These are phyloP conservation scores for Elgaria multicarinata DNA, from an alignment of 2,113 vertebrate species.

Conservation along the genomic window DNA sequence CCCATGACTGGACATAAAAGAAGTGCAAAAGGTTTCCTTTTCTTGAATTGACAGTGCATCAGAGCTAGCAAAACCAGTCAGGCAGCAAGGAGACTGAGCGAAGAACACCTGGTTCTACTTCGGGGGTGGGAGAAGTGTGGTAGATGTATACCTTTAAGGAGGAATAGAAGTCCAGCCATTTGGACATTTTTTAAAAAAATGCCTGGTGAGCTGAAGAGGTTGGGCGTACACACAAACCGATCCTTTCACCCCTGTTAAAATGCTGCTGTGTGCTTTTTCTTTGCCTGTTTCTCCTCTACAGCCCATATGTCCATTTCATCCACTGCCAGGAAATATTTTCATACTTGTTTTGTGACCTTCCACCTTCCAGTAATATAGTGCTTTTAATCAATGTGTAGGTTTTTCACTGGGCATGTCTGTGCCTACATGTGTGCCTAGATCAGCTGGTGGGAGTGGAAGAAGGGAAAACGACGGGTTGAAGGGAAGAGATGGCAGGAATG, in stretches of 20 bases:
- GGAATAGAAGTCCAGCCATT: neutral
- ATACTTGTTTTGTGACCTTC: slow-evolving; percentile 22
- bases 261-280: slow-evolving; percentile 14
- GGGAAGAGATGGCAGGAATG: fast-evolving
- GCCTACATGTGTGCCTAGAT: neutral
- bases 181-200: slow-evolving; percentile 24
- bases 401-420: neutral
- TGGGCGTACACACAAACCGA: neutral
- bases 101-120: neutral
- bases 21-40: neutral
- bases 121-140: slow-evolving; percentile 12
- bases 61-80: slow-evolving; percentile 12
- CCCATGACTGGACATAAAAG: neutral
- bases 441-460: neutral
- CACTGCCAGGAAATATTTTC: slow-evolving; percentile 21
- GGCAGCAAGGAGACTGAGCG: neutral
- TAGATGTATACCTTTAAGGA: slow-evolving; percentile 7
- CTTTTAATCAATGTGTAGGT: neutral
- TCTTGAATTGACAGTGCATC: neutral
- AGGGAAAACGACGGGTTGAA: neutral
- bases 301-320: slow-evolving; percentile 10
- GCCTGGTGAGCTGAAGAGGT: neutral
- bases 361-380: neutral
- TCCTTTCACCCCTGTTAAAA: slow-evolving; percentile 1
- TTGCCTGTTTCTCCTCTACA: slow-evolving; percentile 18